Conservation (phyloP, 2,797 vertebrate genomes). For the Myripristis jacobus region DNA sequence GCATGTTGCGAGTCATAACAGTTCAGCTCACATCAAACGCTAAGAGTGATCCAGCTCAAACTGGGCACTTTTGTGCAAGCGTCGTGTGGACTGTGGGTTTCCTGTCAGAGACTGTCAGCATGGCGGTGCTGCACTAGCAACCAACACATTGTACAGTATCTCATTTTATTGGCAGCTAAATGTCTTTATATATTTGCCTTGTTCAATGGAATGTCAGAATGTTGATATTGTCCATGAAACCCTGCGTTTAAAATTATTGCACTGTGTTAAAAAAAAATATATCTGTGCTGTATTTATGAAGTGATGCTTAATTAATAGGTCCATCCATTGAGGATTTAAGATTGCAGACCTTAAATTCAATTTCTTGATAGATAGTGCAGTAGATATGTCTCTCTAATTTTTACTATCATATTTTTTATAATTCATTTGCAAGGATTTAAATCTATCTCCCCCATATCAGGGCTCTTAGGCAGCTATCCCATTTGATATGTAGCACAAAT, state of each 20-base stretch:
- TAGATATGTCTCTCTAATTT: conserved; percentile 63
- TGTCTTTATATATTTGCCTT: conserved; percentile 71
- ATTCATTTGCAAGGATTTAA: conserved; percentile 79
- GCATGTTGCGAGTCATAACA: conserved; percentile 59
- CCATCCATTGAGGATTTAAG: conserved; percentile 71
- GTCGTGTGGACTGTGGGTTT: conserved; percentile 44
- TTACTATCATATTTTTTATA: conserved; percentile 64
- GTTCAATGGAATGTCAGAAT: conserved; percentile 65
- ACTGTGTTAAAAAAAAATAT: conserved; percentile 53
- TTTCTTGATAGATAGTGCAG: conserved; percentile 65
- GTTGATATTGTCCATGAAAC: conserved; percentile 64
- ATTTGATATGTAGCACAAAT: conserved; percentile 78
- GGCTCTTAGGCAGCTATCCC: conserved; percentile 80
- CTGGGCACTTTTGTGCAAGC: conserved; percentile 22
- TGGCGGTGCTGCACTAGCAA: conserved; percentile 27
- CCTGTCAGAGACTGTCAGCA: conserved; percentile 28
- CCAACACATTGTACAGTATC: conserved; percentile 55
- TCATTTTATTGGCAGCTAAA: conserved; percentile 75
- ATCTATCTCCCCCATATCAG: conserved; percentile 73
- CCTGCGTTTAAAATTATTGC: conserved; percentile 69
- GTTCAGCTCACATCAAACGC: conserved; percentile 67
- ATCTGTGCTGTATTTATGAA: conserved; percentile 67
- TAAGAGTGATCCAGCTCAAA: conserved; percentile 44
- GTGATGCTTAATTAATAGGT: conserved; percentile 67
- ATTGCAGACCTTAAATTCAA: conserved; percentile 60